Evolutionary conservation across 2,797 vertebrate genomes (phyloP), one percentile per base, ranked within the genome.

Genomic region (Malurus leucopterus): DNA sequence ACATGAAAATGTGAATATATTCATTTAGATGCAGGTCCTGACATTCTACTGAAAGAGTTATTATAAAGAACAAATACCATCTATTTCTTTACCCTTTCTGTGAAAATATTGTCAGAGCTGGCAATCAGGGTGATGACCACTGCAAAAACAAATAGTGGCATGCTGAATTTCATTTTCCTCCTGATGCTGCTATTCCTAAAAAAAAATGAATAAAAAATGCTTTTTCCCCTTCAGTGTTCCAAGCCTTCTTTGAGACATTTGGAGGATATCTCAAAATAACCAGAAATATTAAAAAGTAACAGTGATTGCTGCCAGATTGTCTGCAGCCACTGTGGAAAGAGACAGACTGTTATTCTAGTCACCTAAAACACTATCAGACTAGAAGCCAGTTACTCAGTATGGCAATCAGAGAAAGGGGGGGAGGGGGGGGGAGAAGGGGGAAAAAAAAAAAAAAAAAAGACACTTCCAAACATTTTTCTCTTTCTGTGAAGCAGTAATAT

Each of bases 181-280:
- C 92, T 88, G 76, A 89, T 94, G 89, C 84, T 89, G 88, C 80
- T 93, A 85, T 84, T 91, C 70, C 49, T 78, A 43, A 89, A 90
- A 63, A 72, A 70, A 57, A 65, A 58, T 15, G 14, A 70, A 63
- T 14, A 8, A 43, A 68, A 73, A 71, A 15, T 1, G 10, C 30
- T 90, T 89, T 79, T 90, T 61, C 67, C 91, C 86, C 54, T 93
- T 95, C 88, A 92, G 51, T 27, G 32, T 95, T 95, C 87, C 92
- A 95, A 95, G 80, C 68, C 85, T 91, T 89, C 94, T 94, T 84
- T 68, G 85, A 95, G 90, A 95, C 93, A 95, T 93, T 94, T 95
- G 94, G 94, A 95, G 92, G 87, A 91, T 93, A 89, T 95, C 95
- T 95, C 95, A 95, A 95, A 95, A 95, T 95, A 94, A 95, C 93